These are phyloP conservation scores for Junonia oenone DNA, from an alignment of 2,888 invertebrate species.

Conservation along the genomic window DNA sequence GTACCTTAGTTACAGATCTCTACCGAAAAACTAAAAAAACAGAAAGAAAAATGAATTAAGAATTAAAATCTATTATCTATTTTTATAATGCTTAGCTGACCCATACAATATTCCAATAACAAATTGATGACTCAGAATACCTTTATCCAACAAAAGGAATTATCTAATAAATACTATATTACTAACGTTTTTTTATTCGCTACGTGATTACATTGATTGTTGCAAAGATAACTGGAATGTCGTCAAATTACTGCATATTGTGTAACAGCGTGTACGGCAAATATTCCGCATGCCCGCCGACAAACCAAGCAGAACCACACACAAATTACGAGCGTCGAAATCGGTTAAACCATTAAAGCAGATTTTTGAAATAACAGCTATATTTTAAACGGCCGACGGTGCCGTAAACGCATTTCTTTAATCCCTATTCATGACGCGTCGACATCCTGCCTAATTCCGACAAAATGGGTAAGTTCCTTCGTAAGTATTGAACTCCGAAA, in stretches of 20 bases:
- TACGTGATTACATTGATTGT: not conserved
- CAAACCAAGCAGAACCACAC: conserved; percentile 23
- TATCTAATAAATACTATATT: not conserved
- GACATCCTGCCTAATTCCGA: conserved; percentile 41
- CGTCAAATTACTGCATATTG: conserved; percentile 18
- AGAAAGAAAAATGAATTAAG: too few species aligned
- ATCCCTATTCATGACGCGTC: conserved; percentile 29
- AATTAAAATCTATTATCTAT: not conserved
- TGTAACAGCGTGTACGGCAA: conserved; percentile 12
- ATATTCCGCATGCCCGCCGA: conserved; percentile 10
- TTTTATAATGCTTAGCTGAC: not conserved
- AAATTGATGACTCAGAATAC: not conserved
- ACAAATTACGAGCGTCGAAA: conserved; percentile 15
- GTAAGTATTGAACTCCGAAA: conserved; percentile 57
- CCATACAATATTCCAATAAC: not conserved
- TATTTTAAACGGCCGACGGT: conserved; percentile 15
- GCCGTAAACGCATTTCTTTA: conserved; percentile 23
- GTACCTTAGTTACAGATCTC: too few species aligned
- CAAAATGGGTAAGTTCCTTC: conserved; percentile 45
- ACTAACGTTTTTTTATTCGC: not conserved
- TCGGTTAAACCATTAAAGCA: conserved; percentile 11
- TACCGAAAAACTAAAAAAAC: not conserved
- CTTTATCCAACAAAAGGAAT: not conserved
- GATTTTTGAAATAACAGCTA: conserved; percentile 16
- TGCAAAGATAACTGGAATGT: conserved; percentile 4